Conservation (phyloP, 2,113 vertebrate genomes). For the Lophius piscatorius region DNA sequence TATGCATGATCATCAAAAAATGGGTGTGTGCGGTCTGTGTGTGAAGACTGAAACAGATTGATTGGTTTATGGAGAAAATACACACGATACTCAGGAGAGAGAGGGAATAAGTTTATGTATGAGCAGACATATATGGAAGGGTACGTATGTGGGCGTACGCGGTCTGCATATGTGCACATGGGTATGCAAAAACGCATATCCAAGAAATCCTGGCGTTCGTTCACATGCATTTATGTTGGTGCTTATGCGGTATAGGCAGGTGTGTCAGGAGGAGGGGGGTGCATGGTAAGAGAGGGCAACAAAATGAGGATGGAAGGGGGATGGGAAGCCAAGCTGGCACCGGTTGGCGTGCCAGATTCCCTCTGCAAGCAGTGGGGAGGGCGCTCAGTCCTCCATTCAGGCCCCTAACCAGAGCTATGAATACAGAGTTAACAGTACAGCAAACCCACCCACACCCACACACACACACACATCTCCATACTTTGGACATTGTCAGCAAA, state of each 20-base stretch:
- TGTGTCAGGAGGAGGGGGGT: slow-evolving; percentile 9
- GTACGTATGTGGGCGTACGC: slow-evolving; percentile 20
- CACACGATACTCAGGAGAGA: slow-evolving; percentile 32
- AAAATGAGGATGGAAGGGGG: slow-evolving; percentile 55
- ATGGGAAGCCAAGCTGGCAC: slow-evolving; percentile 55
- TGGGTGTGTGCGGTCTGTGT: slow-evolving; percentile 5
- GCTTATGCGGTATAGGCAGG: background rate
- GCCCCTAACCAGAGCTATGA: slow-evolving; percentile 54
- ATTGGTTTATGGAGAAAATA: slow-evolving; percentile 61
- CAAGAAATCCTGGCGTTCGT: slow-evolving; percentile 7
- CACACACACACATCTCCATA: slow-evolving; percentile 11
- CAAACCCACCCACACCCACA: slow-evolving; percentile 6
- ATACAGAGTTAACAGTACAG: slow-evolving; percentile 44
- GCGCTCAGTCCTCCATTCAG: slow-evolving; percentile 47
- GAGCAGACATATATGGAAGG: slow-evolving; percentile 30
- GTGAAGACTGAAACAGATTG: slow-evolving; percentile 60
- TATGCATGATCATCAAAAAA: slow-evolving; percentile 47
- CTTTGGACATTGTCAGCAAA: no score
- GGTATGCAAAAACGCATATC: slow-evolving; percentile 11
- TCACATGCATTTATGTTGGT: slow-evolving; percentile 1
- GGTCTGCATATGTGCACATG: background rate
- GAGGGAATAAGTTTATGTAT: slow-evolving; percentile 41
- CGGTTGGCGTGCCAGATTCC: slow-evolving; percentile 35
- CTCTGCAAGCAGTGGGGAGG: slow-evolving; percentile 40
- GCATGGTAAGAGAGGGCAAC: slow-evolving; percentile 62